phyloP scores from a whole-genome alignment of 2,797 vertebrate genomes.

The Spinibarbus caldwelli region DNA sequence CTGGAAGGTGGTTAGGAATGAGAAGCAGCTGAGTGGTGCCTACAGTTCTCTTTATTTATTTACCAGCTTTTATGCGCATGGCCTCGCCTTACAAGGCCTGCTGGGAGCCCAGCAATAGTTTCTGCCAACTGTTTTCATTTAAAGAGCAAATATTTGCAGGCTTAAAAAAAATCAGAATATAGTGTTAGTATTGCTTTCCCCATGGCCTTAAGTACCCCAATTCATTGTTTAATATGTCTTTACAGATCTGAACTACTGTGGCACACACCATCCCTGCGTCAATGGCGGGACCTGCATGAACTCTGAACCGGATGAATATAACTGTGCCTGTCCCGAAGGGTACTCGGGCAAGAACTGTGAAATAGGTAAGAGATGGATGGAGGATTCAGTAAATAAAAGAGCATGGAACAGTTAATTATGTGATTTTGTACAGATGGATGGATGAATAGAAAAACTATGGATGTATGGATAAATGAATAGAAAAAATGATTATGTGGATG shows the following conservation, averaged over 20 bases:
- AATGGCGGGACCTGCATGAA: slow-evolving; percentile 96
- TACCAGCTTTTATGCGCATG: slow-evolving; percentile 67
- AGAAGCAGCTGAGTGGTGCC: slow-evolving; percentile 69
- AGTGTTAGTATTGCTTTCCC: not conserved
- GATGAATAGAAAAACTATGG: not conserved
- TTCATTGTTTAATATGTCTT: slow-evolving; percentile 12
- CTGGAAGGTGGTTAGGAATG: slow-evolving; percentile 74
- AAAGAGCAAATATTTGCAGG: slow-evolving; percentile 40
- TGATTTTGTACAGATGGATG: not conserved
- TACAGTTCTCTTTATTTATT: slow-evolving; percentile 80
- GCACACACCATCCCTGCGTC: slow-evolving; percentile 90
- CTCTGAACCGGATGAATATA: slow-evolving; percentile 89
- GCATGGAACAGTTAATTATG: not conserved
- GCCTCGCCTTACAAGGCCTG: slow-evolving; percentile 61
- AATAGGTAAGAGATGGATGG: slow-evolving; percentile 77
- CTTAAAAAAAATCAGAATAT: slow-evolving; percentile 21
- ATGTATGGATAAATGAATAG: not conserved
- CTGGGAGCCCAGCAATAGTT: slow-evolving; percentile 31
- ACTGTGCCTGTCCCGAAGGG: slow-evolving; percentile 89
- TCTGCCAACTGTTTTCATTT: slow-evolving; percentile 44
- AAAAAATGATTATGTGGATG: not conserved
- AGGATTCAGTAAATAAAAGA: not conserved
- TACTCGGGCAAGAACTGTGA: slow-evolving; percentile 94
- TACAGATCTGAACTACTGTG: slow-evolving; percentile 93
- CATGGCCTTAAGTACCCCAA: not conserved